Percentiles rank a stretch among this genome's conserved stretches.
Conservation (phyloP, 2,888 invertebrate species). For the Amiota minor region DNA sequence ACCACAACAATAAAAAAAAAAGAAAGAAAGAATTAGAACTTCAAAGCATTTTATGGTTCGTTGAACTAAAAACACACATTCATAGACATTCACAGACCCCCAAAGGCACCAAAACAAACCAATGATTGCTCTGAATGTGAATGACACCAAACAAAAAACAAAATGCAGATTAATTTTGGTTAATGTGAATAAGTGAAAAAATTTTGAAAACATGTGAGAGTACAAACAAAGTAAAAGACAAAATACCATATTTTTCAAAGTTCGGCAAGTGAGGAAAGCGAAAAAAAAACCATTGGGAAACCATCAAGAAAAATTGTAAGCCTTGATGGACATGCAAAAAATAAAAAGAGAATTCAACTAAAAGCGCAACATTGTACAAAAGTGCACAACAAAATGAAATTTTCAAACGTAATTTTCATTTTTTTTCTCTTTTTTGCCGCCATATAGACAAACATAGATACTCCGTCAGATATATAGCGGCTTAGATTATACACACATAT, state of each 20-base stretch:
- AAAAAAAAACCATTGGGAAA: background rate
- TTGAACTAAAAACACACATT: conserved; percentile 32
- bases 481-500: too few relatives aligned
- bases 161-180: conserved; percentile 16
- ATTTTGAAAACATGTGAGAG: background rate
- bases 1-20: background rate
- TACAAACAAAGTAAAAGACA: background rate
- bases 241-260: too few relatives aligned
- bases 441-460: too few relatives aligned
- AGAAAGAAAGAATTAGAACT: conserved; percentile 42
- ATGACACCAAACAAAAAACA: background rate
- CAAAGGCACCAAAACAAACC: background rate
- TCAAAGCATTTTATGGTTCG: conserved; percentile 56
- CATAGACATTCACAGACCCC: background rate
- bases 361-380: background rate
- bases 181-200: conserved; percentile 14
- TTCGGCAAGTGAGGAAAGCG: background rate
- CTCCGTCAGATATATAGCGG: too few relatives aligned
- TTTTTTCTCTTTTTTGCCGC: conserved; percentile 19
- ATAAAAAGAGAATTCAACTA: too few relatives aligned
- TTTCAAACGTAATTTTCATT: background rate
- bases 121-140: background rate
- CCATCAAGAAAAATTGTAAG: background rate
- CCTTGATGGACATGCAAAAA: background rate
- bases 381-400: conserved; percentile 10